Evolutionary conservation across 2,888 invertebrate genomes (phyloP).

Genomic region (Chloroclystis v-ata): DNA sequence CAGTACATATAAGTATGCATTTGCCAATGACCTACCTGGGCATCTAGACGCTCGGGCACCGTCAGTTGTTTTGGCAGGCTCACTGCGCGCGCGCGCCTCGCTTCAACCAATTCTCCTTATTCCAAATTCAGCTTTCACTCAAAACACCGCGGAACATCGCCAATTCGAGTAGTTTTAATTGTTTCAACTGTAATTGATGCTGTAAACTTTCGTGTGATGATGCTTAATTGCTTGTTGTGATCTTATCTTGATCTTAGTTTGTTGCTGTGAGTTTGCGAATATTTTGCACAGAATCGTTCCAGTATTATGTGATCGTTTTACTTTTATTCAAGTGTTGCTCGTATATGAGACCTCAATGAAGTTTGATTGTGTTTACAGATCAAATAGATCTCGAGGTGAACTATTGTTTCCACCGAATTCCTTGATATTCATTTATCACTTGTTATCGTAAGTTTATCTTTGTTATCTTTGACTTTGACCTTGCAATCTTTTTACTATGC

Average conservation of each 20-base stretch:
- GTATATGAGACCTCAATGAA: slow-evolving; percentile 34
- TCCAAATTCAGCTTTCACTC: slow-evolving; percentile 34
- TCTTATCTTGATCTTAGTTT: slow-evolving; percentile 12
- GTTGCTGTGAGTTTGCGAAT: slow-evolving; percentile 9
- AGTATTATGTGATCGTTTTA: not conserved
- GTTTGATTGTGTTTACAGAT: slow-evolving; percentile 30
- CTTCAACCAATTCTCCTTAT: slow-evolving; percentile 28
- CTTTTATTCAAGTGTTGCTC: slow-evolving; percentile 3
- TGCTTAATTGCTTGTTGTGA: slow-evolving; percentile 22
- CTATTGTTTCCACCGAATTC: slow-evolving; percentile 36
- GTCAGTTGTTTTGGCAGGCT: slow-evolving; percentile 69
- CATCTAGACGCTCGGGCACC: slow-evolving; percentile 61
- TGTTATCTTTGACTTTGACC: slow-evolving; percentile 46
- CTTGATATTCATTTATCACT: slow-evolving; percentile 37
- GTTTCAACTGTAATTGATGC: slow-evolving; percentile 28
- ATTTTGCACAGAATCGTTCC: not conserved
- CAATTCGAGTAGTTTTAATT: slow-evolving; percentile 27
- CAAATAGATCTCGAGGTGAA: slow-evolving; percentile 33
- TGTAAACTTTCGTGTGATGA: slow-evolving; percentile 24
- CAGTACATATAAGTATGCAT: slow-evolving; percentile 30
- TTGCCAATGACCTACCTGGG: slow-evolving; percentile 56
- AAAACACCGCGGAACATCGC: slow-evolving; percentile 24
- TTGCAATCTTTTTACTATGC: slow-evolving; percentile 35
- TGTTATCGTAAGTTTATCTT: slow-evolving; percentile 49
- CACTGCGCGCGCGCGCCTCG: slow-evolving; percentile 52